Evolutionary conservation across 2,888 invertebrate species (phyloP), one percentile per base, ranked within the genome.

Genomic region (Plebejus argus): DNA sequence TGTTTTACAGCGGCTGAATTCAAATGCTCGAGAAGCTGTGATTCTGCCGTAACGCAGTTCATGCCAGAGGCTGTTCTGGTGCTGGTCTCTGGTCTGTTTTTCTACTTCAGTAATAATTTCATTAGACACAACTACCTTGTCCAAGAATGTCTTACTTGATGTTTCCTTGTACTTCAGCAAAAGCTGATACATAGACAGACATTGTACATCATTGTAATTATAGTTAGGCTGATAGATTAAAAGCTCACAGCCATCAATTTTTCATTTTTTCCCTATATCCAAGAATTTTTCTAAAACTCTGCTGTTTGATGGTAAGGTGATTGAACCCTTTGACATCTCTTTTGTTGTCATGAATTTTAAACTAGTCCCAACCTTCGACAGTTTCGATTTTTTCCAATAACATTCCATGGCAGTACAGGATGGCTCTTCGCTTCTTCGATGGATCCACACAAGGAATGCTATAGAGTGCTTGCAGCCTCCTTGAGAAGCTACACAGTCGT

Each of bases 401-500:
- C 86, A 86, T 76, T 82, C 77, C 0, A 82, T 58, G 0, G 77
- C 39, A 28, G 85, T 86, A 61, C 83, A 83, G 0, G 86, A 83
- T 20, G 84, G 85, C 10, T 87, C 84, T 35, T 87, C 85, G 81
- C 86, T 86, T 5, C 85, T 49, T 0, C 86, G 79, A 81, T 86
- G 85, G 5, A 84, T 77, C 85, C 85, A 86, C 85, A 86, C 83
- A 0, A 86, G 33, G 12, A 85, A 83, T 7, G 85, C 85, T 61
- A 86, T 77, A 0, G 85, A 83, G 81, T 86, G 85, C 76, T 87
- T 86, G 70, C 86, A 86, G 0, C 84, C 85, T 5, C 84, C 85
- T 66, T 81, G 71, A 1, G 82, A 78, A 78, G 83, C 85, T 0
- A 79, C 81, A 80, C 85, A 86, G n/a, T 84, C 83, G 53, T 84